Evolutionary conservation across 2,888 invertebrate species (phyloP).

Genomic region (Oxyscelio sp.): DNA sequence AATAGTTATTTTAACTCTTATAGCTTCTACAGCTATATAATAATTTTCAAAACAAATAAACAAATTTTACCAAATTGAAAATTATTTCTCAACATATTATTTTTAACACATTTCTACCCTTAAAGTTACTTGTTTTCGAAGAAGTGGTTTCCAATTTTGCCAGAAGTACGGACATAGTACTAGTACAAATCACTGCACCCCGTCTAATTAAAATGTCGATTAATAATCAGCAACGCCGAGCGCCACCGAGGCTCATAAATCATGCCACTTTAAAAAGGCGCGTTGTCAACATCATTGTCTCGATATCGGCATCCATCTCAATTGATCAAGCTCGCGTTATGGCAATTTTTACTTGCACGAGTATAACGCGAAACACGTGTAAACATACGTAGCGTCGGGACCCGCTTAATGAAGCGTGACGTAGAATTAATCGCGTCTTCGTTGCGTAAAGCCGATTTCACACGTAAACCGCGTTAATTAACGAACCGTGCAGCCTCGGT

Average conservation of each 20-base stretch:
- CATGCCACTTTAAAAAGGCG: constrained; percentile 8
- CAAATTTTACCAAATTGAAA: no score
- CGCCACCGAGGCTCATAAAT: not conserved
- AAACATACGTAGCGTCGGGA: constrained; percentile 58
- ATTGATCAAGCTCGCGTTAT: constrained; percentile 48
- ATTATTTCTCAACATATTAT: no score
- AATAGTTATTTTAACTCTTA: no score
- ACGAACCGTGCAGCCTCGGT: constrained; percentile 59
- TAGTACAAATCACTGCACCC: not conserved
- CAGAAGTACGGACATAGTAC: no score
- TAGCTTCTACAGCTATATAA: no score
- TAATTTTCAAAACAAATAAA: no score
- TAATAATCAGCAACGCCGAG: constrained; percentile 11
- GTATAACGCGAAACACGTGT: constrained; percentile 68
- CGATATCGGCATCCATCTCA: constrained; percentile 36
- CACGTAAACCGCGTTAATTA: constrained; percentile 71
- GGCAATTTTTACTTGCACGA: constrained; percentile 40
- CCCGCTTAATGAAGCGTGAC: constrained; percentile 71
- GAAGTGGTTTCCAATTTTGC: no score
- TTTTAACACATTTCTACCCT: no score
- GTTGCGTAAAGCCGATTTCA: constrained; percentile 71
- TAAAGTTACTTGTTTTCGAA: no score
- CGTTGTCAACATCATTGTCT: constrained; percentile 29
- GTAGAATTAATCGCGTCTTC: constrained; percentile 70
- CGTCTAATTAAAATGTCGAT: constrained; percentile 14